Evolutionary conservation across 1,140 invertebrate species (phyloP).

Genomic region (Heliconius hermathena): DNA sequence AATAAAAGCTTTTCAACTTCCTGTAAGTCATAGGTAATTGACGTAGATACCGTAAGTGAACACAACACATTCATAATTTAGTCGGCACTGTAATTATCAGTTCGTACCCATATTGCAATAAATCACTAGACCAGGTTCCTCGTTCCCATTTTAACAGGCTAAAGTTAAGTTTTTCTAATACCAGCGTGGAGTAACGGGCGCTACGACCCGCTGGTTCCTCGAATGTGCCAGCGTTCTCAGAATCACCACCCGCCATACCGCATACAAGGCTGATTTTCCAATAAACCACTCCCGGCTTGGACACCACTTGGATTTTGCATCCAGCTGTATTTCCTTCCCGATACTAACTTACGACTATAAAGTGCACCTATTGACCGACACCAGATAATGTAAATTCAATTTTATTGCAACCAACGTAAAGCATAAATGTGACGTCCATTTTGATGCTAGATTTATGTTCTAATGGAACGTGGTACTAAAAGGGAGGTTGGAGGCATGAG

Average conservation of each 20-base stretch:
- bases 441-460: conserved; percentile 56
- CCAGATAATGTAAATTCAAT: conserved; percentile 60
- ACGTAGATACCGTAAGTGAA: background rate
- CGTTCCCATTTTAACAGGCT: conserved; percentile 71
- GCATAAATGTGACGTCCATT: conserved; percentile 51
- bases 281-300: conserved; percentile 47
- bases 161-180: conserved; percentile 68
- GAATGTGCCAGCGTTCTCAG: conserved; percentile 70
- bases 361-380: conserved; percentile 27
- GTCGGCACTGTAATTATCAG: conserved; percentile 49
- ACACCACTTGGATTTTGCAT: conserved; percentile 66
- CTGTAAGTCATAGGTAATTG: no score
- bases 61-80: conserved; percentile 3
- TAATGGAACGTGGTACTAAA: conserved; percentile 53
- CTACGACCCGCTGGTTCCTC: conserved; percentile 66
- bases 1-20: no score
- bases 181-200: conserved; percentile 65
- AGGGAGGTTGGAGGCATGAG: conserved; percentile 53
- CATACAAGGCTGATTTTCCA: conserved; percentile 67
- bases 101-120: conserved; percentile 66
- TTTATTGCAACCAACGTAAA: conserved; percentile 56
- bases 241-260: conserved; percentile 63
- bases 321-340: conserved; percentile 64
- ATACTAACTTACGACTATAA: conserved; percentile 56
- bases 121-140: conserved; percentile 54